A percentile compares a stretch with the other conserved stretches of the same genome.
phyloP scores from a whole-genome alignment of 30 jellyfish, hydroid and myxozoan species.

The Hydra vulgaris region DNA sequence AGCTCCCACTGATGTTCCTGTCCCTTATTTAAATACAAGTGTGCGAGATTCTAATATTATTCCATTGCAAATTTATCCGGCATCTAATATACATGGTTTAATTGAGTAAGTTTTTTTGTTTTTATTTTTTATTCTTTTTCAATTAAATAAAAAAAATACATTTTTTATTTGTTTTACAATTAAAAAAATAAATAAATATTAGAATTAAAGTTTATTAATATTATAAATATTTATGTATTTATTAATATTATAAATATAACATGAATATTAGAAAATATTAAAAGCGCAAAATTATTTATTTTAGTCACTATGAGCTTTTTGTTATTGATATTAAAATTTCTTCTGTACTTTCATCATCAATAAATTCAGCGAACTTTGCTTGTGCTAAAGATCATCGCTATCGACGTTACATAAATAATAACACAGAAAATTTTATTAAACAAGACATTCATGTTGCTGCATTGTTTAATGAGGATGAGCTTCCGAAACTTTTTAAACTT shows the following conservation, averaged over 20 bases:
- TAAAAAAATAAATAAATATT: no score
- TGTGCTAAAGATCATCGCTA: conserved; percentile 5
- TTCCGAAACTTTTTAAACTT: conserved; percentile 44
- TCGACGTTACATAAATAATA: conserved; percentile 1
- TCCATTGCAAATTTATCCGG: conserved; percentile 37
- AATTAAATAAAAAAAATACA: no score
- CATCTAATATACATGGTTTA: conserved; percentile 72
- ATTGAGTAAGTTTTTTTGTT: conserved; percentile 45
- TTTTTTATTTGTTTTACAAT: neutral
- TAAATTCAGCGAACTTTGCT: neutral
- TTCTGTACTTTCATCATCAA: neutral
- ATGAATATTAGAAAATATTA: no score
- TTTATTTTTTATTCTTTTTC: neutral
- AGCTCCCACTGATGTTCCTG: conserved; percentile 62
- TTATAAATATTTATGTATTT: no score
- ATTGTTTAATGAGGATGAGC: conserved; percentile 31
- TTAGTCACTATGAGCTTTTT: conserved; percentile 53
- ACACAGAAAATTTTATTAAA: neutral
- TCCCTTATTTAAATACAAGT: conserved; percentile 14
- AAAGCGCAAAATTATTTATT: no score
- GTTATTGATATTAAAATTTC: conserved; percentile 66
- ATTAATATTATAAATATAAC: no score
- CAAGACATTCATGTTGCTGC: conserved; percentile 50
- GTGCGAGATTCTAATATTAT: neutral
- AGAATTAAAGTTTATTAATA: no score